Evolutionary conservation across 2,113 vertebrate genomes (phyloP), one percentile per base, ranked within the genome.

Genomic region (Crotalus helleri): DNA sequence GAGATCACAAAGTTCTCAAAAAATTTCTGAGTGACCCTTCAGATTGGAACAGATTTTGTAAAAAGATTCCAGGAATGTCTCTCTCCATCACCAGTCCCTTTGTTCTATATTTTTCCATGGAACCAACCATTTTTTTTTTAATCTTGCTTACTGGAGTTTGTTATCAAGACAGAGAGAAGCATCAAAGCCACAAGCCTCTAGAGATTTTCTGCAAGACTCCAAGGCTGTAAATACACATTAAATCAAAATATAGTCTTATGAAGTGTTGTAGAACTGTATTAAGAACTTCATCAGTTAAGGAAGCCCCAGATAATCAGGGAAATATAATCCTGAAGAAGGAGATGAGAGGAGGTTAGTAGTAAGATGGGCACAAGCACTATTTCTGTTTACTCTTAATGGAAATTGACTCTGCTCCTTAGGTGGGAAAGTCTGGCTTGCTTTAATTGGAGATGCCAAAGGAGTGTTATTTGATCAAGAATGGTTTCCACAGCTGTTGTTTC

Each of bases 401-500:
- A 96, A 93, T 90, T 46, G 93, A 57, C 93, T 90, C 94, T 61
- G 90, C 90, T 93, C 91, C 0, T 91, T 85, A 88, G 5, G 0
- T 46, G 95, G 61, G 2, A 92, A 81, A 88, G 81, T 92, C n/a
- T 93, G 88, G 55, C 90, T 93, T 91, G 92, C 90, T 96, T 93
- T 88, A 94, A 85, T 90, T 26, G 3, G 91, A 96, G 93, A 87
- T 5, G 0, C 53, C 15, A 5, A 92, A 44, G 69, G 91, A 46
- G 92, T 86, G 91, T 94, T 92, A 39, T 93, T 89, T 53, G 91
- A 57, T 89, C 17, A 24, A 24, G 90, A 95, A 97, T 96, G 96
- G 95, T 90, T 97, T 97, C 96, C 96, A 94, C 97, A 97, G 98
- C 97, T 97, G 97, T 39, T 74, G 93, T 89, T 94, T 93, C 94